phyloP scores from a whole-genome alignment of 2,113 vertebrate species.

The Apus apus region DNA sequence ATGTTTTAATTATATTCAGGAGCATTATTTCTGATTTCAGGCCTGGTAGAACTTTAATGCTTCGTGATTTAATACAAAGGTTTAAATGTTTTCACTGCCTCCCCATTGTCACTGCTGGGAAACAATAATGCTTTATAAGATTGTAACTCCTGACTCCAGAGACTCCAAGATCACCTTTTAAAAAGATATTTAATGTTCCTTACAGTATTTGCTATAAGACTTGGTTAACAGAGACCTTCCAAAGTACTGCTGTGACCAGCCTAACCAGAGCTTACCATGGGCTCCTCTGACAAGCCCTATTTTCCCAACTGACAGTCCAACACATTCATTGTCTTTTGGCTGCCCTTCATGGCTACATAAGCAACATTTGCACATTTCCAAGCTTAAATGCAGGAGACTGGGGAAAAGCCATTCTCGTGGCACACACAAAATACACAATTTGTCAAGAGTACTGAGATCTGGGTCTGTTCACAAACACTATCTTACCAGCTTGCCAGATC shows the following conservation, averaged over 20 bases:
- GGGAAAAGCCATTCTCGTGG: not conserved
- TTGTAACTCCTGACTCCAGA: not conserved
- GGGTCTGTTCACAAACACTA: not conserved
- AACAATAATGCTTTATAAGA: not conserved
- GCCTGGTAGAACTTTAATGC: slow-evolving; percentile 8
- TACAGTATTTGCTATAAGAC: not conserved
- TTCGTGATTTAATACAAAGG: slow-evolving; percentile 23
- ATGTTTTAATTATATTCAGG: slow-evolving; percentile 33
- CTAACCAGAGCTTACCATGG: not conserved
- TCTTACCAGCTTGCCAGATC: slow-evolving; percentile 15
- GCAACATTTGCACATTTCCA: not conserved
- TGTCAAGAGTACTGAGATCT: not conserved
- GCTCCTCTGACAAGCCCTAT: not conserved
- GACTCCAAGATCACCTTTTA: not conserved
- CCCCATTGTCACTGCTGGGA: not conserved
- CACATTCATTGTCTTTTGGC: not conserved
- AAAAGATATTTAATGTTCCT: not conserved
- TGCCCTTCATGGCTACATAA: not conserved
- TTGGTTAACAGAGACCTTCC: not conserved
- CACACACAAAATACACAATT: not conserved
- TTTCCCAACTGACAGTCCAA: not conserved
- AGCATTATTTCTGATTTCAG: slow-evolving; percentile 10
- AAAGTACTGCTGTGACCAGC: not conserved
- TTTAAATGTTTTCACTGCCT: slow-evolving; percentile 7
- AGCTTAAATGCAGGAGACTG: not conserved